phyloP scores from a whole-genome alignment of 2,888 invertebrate genomes.

The Cancer borealis region DNA sequence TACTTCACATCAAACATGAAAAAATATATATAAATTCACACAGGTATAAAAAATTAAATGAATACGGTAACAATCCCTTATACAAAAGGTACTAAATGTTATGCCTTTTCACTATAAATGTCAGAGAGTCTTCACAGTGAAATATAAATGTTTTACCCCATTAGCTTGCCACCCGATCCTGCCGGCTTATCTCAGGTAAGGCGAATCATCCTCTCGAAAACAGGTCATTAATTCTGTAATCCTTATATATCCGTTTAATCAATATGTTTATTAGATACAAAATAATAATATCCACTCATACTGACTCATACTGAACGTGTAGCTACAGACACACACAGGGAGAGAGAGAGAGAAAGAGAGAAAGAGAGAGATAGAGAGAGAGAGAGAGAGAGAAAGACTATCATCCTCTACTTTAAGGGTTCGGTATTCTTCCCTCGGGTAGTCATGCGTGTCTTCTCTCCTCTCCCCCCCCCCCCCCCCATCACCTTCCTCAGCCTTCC shows the following conservation, averaged over 20 bases:
- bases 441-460: background rate
- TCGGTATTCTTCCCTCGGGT: background rate
- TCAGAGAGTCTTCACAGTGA: conserved; percentile 1
- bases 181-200: conserved; percentile 32
- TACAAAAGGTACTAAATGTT: background rate
- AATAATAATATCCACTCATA: background rate
- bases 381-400: conserved; percentile 50
- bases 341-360: conserved; percentile 29
- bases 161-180: conserved; percentile 1
- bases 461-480: too few species aligned
- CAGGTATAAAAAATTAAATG: background rate
- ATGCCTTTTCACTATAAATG: background rate
- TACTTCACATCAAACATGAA: background rate
- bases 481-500: background rate
- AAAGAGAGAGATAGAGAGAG: conserved; percentile 11
- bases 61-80: background rate
- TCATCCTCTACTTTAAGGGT: conserved; percentile 25
- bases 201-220: conserved; percentile 30
- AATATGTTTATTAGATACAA: conserved; percentile 33
- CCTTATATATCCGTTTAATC: conserved; percentile 38
- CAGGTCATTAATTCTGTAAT: conserved; percentile 27
- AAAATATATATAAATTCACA: background rate
- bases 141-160: background rate
- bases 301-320: background rate
- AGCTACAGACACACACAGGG: background rate